Evolutionary conservation across 2,888 invertebrate species (phyloP).

Genomic region (Gerosis bhagava): DNA sequence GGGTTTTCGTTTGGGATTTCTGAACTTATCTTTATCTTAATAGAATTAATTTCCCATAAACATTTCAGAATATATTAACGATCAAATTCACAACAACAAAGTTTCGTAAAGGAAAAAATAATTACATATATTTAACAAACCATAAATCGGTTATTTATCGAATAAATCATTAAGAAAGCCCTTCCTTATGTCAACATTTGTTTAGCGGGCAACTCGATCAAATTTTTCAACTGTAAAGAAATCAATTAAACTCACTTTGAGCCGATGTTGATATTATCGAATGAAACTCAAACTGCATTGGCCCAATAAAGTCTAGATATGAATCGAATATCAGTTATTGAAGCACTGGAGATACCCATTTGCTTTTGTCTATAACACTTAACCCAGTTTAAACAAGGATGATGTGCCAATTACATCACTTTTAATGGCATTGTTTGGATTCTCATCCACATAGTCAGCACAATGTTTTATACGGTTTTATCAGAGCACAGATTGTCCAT

Average conservation of each 20-base stretch:
- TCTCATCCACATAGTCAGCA: neutral
- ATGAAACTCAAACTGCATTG: neutral
- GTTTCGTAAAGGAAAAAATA: too few species aligned
- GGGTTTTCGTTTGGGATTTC: too few species aligned
- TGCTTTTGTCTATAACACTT: neutral
- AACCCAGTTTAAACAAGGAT: slow-evolving; percentile 1
- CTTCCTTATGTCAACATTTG: too few species aligned
- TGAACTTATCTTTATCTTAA: too few species aligned
- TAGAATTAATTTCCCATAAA: too few species aligned
- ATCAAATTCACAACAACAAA: too few species aligned
- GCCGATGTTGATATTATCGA: neutral
- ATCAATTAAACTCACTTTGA: slow-evolving; percentile 50
- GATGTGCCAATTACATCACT: slow-evolving; percentile 1
- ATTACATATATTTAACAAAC: too few species aligned
- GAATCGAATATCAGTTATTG: neutral
- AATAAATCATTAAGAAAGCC: too few species aligned
- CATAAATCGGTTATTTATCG: too few species aligned
- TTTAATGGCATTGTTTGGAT: slow-evolving; percentile 6
- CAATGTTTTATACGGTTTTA: slow-evolving; percentile 8
- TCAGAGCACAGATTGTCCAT: slow-evolving; percentile 1
- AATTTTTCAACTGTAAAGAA: slow-evolving; percentile 30
- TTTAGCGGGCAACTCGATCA: slow-evolving; percentile 3
- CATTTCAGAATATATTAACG: too few species aligned
- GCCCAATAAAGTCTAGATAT: neutral
- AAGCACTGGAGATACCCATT: neutral